phyloP scores from a whole-genome alignment of 2,113 vertebrate genomes.

The Heliornis fulica region DNA sequence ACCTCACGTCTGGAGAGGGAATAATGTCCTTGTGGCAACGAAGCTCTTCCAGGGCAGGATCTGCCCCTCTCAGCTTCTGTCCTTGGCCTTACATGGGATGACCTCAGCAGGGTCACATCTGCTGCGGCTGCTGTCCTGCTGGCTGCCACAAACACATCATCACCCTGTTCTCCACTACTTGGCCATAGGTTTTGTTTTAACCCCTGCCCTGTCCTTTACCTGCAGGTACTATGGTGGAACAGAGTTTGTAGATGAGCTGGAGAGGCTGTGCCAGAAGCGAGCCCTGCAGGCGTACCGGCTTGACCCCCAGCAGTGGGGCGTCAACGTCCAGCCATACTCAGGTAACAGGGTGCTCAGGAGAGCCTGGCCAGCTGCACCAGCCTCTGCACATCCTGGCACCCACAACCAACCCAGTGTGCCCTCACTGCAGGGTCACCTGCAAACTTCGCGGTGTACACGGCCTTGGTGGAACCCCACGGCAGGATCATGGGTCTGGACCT shows the following conservation, averaged over 20 bases:
- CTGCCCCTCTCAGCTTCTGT: not conserved
- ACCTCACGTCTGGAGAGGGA: not conserved
- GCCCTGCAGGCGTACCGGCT: slow-evolving; percentile 85
- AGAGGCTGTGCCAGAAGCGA: slow-evolving; percentile 92
- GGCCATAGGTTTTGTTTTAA: not conserved
- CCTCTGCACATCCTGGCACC: fast-evolving
- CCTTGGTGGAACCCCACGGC: slow-evolving; percentile 92
- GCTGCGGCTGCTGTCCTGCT: not conserved
- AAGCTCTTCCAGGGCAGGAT: not conserved
- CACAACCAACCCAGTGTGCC: fast-evolving
- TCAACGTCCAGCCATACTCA: slow-evolving; percentile 97
- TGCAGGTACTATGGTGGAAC: slow-evolving; percentile 92
- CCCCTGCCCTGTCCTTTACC: not conserved
- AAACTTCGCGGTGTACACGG: slow-evolving; percentile 94
- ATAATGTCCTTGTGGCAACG: not conserved
- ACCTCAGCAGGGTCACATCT: not conserved
- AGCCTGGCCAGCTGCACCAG: not conserved
- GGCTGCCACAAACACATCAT: not conserved
- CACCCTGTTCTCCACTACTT: not conserved
- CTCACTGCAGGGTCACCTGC: slow-evolving; percentile 84
- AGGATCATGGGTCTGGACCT: slow-evolving; percentile 98
- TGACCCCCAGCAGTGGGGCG: slow-evolving; percentile 88
- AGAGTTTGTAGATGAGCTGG: slow-evolving; percentile 91
- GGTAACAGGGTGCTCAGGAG: slow-evolving; percentile 70
- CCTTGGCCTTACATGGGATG: not conserved